Evolutionary conservation across 2,888 invertebrate genomes (phyloP).

Genomic region (Ligdia adustata): DNA sequence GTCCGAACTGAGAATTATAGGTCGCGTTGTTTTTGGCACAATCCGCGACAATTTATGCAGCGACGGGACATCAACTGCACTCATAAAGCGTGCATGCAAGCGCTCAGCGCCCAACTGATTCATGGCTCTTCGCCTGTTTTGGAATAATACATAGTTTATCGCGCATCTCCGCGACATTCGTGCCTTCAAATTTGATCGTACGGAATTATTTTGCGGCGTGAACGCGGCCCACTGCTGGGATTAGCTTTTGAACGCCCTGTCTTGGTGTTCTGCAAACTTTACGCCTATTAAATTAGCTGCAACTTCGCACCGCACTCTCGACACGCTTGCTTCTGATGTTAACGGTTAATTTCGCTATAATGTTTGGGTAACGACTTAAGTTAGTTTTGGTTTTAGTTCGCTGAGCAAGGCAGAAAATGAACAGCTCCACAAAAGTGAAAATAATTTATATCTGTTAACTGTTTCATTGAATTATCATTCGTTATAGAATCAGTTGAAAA

Average conservation of each 20-base stretch:
- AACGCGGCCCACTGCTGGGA: slow-evolving; percentile 30
- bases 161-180: slow-evolving; percentile 47
- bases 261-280: slow-evolving; percentile 25
- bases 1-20: slow-evolving; percentile 51
- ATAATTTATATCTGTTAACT: too few relatives aligned
- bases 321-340: slow-evolving; percentile 10
- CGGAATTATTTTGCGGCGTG: slow-evolving; percentile 38
- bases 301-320: background rate
- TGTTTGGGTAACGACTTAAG: slow-evolving; percentile 1
- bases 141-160: slow-evolving; percentile 61
- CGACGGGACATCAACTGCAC: slow-evolving; percentile 70
- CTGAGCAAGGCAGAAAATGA: too few relatives aligned
- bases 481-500: too few relatives aligned
- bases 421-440: too few relatives aligned
- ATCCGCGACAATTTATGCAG: slow-evolving; percentile 69
- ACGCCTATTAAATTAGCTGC: slow-evolving; percentile 33
- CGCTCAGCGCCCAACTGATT: slow-evolving; percentile 58
- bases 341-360: background rate
- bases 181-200: slow-evolving; percentile 37
- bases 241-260: slow-evolving; percentile 26
- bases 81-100: slow-evolving; percentile 72
- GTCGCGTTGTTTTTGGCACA: slow-evolving; percentile 68
- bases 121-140: slow-evolving; percentile 58
- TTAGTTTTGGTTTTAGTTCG: background rate
- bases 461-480: too few relatives aligned